These are phyloP conservation scores for Lapara coniferarum DNA, from an alignment of 2,888 invertebrate species.

Conservation along the genomic window DNA sequence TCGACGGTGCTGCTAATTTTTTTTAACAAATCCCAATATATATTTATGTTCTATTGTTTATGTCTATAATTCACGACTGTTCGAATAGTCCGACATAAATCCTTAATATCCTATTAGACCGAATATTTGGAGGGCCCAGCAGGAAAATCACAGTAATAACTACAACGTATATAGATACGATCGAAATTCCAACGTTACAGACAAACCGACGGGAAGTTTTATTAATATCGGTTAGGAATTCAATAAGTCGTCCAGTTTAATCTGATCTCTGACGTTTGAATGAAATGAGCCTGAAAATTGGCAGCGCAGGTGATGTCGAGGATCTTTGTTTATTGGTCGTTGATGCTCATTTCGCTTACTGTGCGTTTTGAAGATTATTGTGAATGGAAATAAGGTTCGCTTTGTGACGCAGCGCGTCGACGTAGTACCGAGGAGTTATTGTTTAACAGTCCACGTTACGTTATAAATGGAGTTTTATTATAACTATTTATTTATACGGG, in stretches of 20 bases:
- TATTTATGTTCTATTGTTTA: not conserved
- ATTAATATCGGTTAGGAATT: constrained; percentile 61
- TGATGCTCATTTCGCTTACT: constrained; percentile 56
- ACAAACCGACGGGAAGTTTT: constrained; percentile 59
- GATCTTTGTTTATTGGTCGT: constrained; percentile 43
- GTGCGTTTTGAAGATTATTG: constrained; percentile 62
- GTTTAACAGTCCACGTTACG: not conserved
- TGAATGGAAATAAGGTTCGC: constrained; percentile 41
- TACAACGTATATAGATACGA: constrained; percentile 36
- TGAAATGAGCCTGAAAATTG: constrained; percentile 25
- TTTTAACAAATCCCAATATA: not conserved
- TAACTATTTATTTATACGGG: no score
- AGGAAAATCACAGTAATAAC: constrained; percentile 38
- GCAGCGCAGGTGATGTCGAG: constrained; percentile 18
- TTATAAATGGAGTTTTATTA: not conserved
- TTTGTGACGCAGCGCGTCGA: constrained; percentile 8
- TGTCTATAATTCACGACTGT: not conserved
- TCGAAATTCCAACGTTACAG: constrained; percentile 54
- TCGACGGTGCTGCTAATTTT: not conserved
- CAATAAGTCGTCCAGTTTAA: constrained; percentile 41
- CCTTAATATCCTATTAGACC: not conserved
- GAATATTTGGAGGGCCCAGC: constrained; percentile 14
- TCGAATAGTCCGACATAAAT: constrained; percentile 10
- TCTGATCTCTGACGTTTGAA: constrained; percentile 35
- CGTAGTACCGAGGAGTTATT: not conserved